Percentiles rank a stretch among this genome's conserved stretches.
These are phyloP conservation scores for Brenthis hecate DNA, from an alignment of 2,888 invertebrate genomes.

Conservation along the genomic window DNA sequence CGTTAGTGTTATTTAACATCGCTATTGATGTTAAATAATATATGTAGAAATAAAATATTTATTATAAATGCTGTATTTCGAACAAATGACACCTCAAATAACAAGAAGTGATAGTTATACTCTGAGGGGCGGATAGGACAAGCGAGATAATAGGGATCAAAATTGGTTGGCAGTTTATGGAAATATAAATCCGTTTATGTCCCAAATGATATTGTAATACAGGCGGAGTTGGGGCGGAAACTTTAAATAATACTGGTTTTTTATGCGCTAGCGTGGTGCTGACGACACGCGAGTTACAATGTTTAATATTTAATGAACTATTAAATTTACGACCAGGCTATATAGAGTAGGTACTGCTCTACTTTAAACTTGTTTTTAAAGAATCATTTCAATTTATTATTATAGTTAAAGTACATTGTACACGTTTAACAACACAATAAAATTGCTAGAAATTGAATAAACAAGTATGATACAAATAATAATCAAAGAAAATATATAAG, in stretches of 20 bases:
- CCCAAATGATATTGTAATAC: conserved; percentile 43
- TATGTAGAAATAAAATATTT: conserved; percentile 5
- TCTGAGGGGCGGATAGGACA: conserved; percentile 21
- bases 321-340: conserved; percentile 33
- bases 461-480: no score
- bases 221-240: conserved; percentile 32
- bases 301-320: conserved; percentile 35
- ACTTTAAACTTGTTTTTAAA: not conserved
- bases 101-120: conserved; percentile 27
- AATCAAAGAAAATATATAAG: no score
- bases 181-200: conserved; percentile 50
- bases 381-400: conserved; percentile 5
- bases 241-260: conserved; percentile 38
- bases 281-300: conserved; percentile 34
- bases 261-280: conserved; percentile 34
- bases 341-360: not conserved
- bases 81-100: conserved; percentile 23
- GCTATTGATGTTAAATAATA: conserved; percentile 3
- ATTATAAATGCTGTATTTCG: conserved; percentile 27
- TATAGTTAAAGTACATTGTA: not conserved
- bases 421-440: no score
- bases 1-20: not conserved
- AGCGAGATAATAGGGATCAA: conserved; percentile 43
- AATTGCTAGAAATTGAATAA: no score
- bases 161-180: conserved; percentile 45